Evolutionary conservation across 1,140 invertebrate genomes (phyloP), one percentile per base, ranked within the genome.

Genomic region (Nomia melanderi): DNA sequence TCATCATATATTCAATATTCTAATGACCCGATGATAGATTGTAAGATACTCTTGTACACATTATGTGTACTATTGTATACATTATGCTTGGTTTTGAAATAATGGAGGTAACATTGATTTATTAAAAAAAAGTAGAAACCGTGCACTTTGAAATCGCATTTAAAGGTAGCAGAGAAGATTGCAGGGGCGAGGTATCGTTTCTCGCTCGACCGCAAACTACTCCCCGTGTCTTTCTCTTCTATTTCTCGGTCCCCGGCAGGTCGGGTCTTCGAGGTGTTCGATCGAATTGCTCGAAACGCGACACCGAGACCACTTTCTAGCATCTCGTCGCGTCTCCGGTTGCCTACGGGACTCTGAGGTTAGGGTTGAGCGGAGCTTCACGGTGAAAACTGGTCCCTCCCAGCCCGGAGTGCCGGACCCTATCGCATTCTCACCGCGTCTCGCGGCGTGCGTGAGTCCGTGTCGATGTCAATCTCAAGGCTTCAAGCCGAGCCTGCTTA

Each of bases 221-320:
- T 27, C 41, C 31, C 23, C 25, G 25, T 54, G 1, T 20, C 31
- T 29, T 69, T 59, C 31, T 50, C 44, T 41, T 50, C 54, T 53
- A 50, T 78, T 64, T 75, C 56, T 29, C 25, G 72, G 23, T 47
- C 29, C 39, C 54, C 9, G 4, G 12, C 36, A 11, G 31, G 59
- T 14, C 56, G 23, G 29, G 59, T 47, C 72, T 77, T 11, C 23
- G 54, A 76, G 59, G 66, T 41, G 75, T 73, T 83, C 81, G 81
- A 80, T 83, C 81, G 73, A 65, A 44, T 73, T 65, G 70, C 78
- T 44, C 57, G 82, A 84, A 84, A 84, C 47, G 82, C 41, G 60
- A 84, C 73, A 84, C 82, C 63, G 33, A 44, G 67, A 77, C 82
- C 67, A 81, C 82, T 84, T 84, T 84, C 82, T 72, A 83, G 77